phyloP scores from a whole-genome alignment of 1,140 invertebrate genomes.

The Pectinophora gossypiella region DNA sequence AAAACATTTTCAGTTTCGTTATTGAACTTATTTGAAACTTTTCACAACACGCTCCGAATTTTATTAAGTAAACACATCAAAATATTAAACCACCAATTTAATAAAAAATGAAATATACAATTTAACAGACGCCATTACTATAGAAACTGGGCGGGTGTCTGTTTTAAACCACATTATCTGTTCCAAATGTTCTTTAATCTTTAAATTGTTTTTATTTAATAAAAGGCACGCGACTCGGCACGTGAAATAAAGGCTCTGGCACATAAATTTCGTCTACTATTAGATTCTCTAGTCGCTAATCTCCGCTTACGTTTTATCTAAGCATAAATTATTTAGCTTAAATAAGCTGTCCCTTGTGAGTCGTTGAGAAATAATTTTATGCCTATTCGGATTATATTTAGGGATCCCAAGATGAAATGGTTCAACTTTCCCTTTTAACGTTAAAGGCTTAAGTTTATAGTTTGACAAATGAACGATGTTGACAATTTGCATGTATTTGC shows the following conservation, averaged over 20 bases:
- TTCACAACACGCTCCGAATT: too few relatives aligned
- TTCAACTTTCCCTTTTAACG: too few relatives aligned
- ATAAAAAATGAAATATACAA: not conserved
- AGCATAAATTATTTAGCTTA: conserved; percentile 62
- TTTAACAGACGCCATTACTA: not conserved
- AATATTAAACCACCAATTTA: not conserved
- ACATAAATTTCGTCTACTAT: conserved; percentile 58
- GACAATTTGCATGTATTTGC: too few relatives aligned
- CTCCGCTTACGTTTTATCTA: conserved; percentile 18
- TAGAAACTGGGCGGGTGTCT: not conserved
- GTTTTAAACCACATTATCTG: not conserved
- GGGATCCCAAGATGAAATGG: not conserved
- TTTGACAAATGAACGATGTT: too few relatives aligned
- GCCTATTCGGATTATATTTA: conserved; percentile 57
- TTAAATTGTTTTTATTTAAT: conserved; percentile 48
- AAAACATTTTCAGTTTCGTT: too few relatives aligned
- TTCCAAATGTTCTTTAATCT: conserved; percentile 44
- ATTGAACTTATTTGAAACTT: too few relatives aligned
- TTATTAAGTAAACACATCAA: too few relatives aligned
- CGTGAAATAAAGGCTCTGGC: conserved; percentile 35
- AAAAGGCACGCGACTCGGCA: conserved; percentile 47
- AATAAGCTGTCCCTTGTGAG: conserved; percentile 50
- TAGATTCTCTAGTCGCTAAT: conserved; percentile 56
- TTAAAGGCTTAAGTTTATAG: too few relatives aligned
- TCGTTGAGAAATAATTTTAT: conserved; percentile 60